A percentile compares a stretch with the other conserved stretches of the same genome.
These are phyloP conservation scores for Unio pictorum DNA, from an alignment of 2,888 invertebrate species.

Conservation along the genomic window DNA sequence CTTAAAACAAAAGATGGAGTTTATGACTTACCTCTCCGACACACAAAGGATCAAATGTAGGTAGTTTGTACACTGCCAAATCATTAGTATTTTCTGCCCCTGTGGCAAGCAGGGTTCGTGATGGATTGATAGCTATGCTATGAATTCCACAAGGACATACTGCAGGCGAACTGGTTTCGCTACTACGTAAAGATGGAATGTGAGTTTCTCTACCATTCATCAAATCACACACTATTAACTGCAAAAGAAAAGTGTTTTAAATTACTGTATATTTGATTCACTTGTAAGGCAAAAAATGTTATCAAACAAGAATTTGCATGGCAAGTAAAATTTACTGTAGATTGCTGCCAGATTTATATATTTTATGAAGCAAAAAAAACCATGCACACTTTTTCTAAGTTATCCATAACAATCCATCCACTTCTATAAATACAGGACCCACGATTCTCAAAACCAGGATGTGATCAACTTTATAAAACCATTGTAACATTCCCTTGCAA, in stretches of 20 bases:
- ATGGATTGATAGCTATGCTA: slow-evolving; percentile 94
- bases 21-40: slow-evolving; percentile 81
- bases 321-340: too few relatives aligned
- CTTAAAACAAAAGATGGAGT: neutral
- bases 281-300: neutral
- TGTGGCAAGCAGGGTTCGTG: slow-evolving; percentile 87
- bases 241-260: slow-evolving; percentile 34
- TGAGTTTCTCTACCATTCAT: slow-evolving; percentile 88
- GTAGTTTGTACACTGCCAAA: slow-evolving; percentile 89
- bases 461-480: too few relatives aligned
- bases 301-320: too few relatives aligned
- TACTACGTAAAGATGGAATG: slow-evolving; percentile 83
- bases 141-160: slow-evolving; percentile 86
- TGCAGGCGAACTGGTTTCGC: slow-evolving; percentile 61
- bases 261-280: neutral
- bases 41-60: slow-evolving; percentile 95
- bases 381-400: neutral
- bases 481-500: too few relatives aligned
- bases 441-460: too few relatives aligned
- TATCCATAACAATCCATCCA: neutral
- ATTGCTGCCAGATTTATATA: neutral
- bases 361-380: neutral
- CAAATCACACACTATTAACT: slow-evolving; percentile 94
- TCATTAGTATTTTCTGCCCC: slow-evolving; percentile 94
- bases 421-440: too few relatives aligned